These are phyloP conservation scores for Prionchulus punctatus DNA, from an alignment of 2,888 invertebrate species.

Conservation along the genomic window DNA sequence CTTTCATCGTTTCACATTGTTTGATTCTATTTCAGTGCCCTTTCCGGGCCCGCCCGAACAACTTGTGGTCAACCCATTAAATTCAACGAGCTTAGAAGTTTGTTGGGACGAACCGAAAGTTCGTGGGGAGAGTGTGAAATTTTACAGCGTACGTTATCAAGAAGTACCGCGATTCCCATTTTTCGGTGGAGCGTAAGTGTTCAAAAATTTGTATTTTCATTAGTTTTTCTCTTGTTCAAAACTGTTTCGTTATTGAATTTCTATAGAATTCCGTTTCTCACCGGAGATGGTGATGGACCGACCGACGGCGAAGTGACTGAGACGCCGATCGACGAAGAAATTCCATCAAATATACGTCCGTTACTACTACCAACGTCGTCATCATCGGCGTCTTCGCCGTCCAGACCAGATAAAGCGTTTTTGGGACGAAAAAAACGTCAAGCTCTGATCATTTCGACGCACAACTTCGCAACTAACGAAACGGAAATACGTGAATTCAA, in stretches of 20 bases:
- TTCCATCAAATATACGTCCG: too few relatives aligned
- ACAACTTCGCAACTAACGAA: slow-evolving; percentile 18
- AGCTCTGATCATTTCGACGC: slow-evolving; percentile 17
- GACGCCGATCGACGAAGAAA: background rate
- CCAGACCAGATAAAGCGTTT: background rate
- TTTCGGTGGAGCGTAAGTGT: slow-evolving; percentile 17
- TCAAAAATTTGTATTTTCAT: slow-evolving; percentile 10
- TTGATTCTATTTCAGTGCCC: slow-evolving; percentile 16
- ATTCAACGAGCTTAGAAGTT: slow-evolving; percentile 17
- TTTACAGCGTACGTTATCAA: slow-evolving; percentile 22
- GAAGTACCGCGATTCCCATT: slow-evolving; percentile 21
- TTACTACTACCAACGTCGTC: too few relatives aligned
- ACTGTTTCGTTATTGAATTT: background rate
- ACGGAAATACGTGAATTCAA: slow-evolving; percentile 19
- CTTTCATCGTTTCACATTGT: too few relatives aligned
- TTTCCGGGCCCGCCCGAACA: slow-evolving; percentile 20
- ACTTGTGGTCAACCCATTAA: slow-evolving; percentile 18
- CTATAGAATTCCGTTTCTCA: background rate
- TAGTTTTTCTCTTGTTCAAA: slow-evolving; percentile 11
- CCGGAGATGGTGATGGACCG: background rate
- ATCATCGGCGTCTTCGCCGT: background rate
- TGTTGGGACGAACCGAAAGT: slow-evolving; percentile 18
- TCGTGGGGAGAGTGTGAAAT: slow-evolving; percentile 14
- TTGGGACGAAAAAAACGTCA: slow-evolving; percentile 15
- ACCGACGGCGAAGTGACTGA: background rate